Conservation (phyloP, 2,113 vertebrate species). For the Lepisosteus osseus region DNA sequence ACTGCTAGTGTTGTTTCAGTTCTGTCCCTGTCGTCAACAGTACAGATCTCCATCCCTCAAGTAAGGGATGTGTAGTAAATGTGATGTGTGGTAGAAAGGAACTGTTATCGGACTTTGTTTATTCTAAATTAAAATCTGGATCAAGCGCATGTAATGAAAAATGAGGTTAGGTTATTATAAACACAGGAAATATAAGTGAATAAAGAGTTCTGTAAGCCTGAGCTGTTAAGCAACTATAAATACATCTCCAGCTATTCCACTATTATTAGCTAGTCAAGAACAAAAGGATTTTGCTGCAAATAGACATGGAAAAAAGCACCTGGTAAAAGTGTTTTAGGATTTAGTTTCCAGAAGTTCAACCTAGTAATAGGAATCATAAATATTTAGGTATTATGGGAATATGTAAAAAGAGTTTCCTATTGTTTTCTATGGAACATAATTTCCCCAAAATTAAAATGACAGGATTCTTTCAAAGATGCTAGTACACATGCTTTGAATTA, state of each 20-base stretch:
- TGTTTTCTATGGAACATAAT: conserved; percentile 35
- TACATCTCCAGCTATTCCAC: conserved; percentile 66
- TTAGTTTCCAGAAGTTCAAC: conserved; percentile 75
- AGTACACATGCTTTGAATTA: conserved; percentile 22
- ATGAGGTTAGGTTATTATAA: conserved; percentile 65
- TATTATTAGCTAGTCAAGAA: conserved; percentile 90
- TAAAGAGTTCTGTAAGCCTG: conserved; percentile 74
- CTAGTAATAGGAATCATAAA: conserved; percentile 61
- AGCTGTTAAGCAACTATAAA: conserved; percentile 79
- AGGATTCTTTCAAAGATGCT: conserved; percentile 20
- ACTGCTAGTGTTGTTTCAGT: too few relatives aligned
- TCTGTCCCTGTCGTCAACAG: too few relatives aligned
- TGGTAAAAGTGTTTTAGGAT: conserved; percentile 76
- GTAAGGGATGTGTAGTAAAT: too few relatives aligned
- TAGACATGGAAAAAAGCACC: conserved; percentile 71
- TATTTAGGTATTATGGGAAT: conserved; percentile 55
- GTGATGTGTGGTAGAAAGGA: neutral
- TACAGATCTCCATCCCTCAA: too few relatives aligned
- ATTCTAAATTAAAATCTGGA: conserved; percentile 70
- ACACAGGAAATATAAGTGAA: conserved; percentile 86
- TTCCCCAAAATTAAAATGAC: neutral
- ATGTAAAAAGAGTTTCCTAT: conserved; percentile 47
- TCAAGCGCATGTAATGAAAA: conserved; percentile 58
- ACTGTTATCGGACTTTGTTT: conserved; percentile 40
- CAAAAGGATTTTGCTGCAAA: conserved; percentile 89